These are phyloP conservation scores for Bolinopsis microptera DNA, from an alignment of 37 sponge, comb jelly and placozoan species.

Conservation along the genomic window DNA sequence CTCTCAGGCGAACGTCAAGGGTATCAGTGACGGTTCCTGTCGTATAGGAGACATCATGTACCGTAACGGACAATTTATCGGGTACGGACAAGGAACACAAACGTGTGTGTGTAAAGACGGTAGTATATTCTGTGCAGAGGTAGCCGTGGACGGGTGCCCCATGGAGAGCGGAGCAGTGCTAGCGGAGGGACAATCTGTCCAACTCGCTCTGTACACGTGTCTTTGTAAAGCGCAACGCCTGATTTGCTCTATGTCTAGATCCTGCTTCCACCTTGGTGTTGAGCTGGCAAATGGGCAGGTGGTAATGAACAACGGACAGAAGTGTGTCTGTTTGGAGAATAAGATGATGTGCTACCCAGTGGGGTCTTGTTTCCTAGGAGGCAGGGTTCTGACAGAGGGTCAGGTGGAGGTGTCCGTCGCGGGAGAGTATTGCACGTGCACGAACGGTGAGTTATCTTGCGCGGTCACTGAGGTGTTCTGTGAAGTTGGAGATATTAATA, in stretches of 20 bases:
- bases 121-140: not conserved
- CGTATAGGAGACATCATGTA: conserved; percentile 1
- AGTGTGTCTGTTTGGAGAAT: not conserved
- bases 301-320: not conserved
- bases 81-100: not conserved
- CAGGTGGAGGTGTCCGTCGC: not conserved
- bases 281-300: not conserved
- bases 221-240: not conserved
- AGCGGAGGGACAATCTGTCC: not conserved
- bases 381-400: not conserved
- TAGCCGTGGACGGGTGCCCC: not conserved
- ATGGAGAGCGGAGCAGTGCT: not conserved
- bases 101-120: not conserved
- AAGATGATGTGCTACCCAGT: conserved; percentile 37
- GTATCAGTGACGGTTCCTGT: not conserved
- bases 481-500: not conserved
- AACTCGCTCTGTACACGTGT: not conserved
- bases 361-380: not conserved
- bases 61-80: not conserved
- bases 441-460: not conserved
- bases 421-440: not conserved
- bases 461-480: not conserved
- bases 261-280: not conserved
- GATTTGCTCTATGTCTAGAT: not conserved
- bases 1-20: not conserved